Percentiles rank a stretch among this genome's conserved stretches.
Conservation (phyloP, 2,113 vertebrate species). For the Cavia porcellus region DNA sequence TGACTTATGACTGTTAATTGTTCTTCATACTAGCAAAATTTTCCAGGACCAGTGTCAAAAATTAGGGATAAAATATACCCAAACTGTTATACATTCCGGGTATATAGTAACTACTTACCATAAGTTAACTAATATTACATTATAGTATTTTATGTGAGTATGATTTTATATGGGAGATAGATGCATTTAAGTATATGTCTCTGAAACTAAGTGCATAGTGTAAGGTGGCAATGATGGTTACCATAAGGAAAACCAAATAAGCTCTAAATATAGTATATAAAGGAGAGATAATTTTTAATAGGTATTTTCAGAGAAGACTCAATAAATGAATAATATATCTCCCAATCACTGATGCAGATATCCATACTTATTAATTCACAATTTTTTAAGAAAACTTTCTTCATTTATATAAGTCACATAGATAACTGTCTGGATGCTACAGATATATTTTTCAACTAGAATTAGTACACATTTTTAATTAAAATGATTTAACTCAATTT, state of each 20-base stretch:
- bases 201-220: background rate
- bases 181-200: background rate
- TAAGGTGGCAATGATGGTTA: background rate
- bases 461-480: conserved; percentile 1
- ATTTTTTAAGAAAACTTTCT: background rate
- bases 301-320: background rate
- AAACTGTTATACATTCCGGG: background rate
- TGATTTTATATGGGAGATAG: background rate
- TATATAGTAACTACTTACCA: background rate
- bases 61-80: background rate
- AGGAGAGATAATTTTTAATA: background rate
- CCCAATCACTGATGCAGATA: background rate
- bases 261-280: background rate
- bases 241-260: background rate
- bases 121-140: conserved; percentile 13
- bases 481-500: background rate
- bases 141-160: background rate
- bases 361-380: background rate
- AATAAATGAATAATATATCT: background rate
- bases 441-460: background rate
- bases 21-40: background rate
- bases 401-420: background rate
- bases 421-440: background rate
- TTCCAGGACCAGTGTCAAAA: background rate
- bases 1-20: background rate